A percentile compares a stretch with the other conserved stretches of the same genome.
Conservation (phyloP, 2,797 vertebrate species). For the Chelonia mydas region DNA sequence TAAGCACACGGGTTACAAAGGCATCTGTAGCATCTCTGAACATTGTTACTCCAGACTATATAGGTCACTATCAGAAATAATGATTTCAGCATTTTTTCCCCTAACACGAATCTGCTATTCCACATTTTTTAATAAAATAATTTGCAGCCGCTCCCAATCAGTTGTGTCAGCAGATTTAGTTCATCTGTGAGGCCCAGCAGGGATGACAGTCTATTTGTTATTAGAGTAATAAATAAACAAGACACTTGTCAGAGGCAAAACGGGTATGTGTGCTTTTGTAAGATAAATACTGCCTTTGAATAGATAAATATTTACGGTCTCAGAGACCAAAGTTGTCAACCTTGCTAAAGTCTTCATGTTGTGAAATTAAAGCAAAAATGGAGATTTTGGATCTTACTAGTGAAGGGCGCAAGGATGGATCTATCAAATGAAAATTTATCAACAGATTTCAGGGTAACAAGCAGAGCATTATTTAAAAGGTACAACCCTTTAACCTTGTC, state of each 20-base stretch:
- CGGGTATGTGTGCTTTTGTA: conserved; percentile 78
- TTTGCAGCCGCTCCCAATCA: conserved; percentile 72
- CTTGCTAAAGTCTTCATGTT: conserved; percentile 74
- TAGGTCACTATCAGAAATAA: conserved; percentile 39
- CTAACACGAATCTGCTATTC: conserved; percentile 52
- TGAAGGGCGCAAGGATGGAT: conserved; percentile 14
- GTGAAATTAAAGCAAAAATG: conserved; percentile 71
- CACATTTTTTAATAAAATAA: conserved; percentile 73
- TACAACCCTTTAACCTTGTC: neutral
- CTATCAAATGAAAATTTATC: conserved; percentile 51
- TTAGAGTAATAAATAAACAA: conserved; percentile 86
- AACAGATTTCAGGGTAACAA: conserved; percentile 52
- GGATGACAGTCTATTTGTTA: conserved; percentile 85
- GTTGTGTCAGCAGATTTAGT: conserved; percentile 76
- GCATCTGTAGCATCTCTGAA: conserved; percentile 25
- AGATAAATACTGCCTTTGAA: conserved; percentile 84
- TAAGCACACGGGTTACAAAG: conserved; percentile 32
- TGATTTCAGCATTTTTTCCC: conserved; percentile 50
- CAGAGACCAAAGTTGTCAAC: conserved; percentile 78
- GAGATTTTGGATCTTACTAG: conserved; percentile 66
- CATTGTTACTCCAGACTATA: conserved; percentile 28
- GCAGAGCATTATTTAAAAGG: conserved; percentile 36
- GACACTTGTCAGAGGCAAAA: conserved; percentile 82
- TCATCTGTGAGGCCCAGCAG: conserved; percentile 75
- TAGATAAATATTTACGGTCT: conserved; percentile 85